Evolutionary conservation across 2,888 invertebrate genomes (phyloP).

Genomic region (Synergus gifuensis): DNA sequence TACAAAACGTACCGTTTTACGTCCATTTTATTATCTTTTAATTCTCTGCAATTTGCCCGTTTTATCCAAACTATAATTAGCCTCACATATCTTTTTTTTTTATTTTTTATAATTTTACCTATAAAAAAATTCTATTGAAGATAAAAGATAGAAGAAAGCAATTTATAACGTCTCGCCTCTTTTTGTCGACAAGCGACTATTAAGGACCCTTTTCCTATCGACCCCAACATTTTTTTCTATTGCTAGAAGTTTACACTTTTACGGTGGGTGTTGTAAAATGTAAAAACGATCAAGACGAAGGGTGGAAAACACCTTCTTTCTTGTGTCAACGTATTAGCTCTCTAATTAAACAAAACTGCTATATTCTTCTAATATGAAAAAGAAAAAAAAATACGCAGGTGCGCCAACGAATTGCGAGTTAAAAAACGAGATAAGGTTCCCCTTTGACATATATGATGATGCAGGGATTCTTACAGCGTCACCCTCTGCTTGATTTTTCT

Average conservation of each 20-base stretch:
- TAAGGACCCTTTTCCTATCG: slow-evolving; percentile 12
- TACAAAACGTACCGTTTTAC: slow-evolving; percentile 44
- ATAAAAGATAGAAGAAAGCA: slow-evolving; percentile 27
- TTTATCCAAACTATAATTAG: slow-evolving; percentile 42
- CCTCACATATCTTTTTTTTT: slow-evolving; percentile 40
- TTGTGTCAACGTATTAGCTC: slow-evolving; percentile 58
- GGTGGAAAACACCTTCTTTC: slow-evolving; percentile 20
- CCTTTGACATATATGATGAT: slow-evolving; percentile 71
- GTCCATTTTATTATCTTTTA: slow-evolving; percentile 28
- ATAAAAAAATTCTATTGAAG: slow-evolving; percentile 43
- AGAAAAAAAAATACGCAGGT: slow-evolving; percentile 58
- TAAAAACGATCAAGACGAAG: slow-evolving; percentile 12
- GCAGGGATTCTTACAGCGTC: slow-evolving; percentile 65
- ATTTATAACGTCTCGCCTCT: slow-evolving; percentile 41
- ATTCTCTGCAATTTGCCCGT: neutral
- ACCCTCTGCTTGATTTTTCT: slow-evolving; percentile 59
- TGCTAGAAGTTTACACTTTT: neutral
- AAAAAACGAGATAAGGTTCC: slow-evolving; percentile 48
- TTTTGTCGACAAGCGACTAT: slow-evolving; percentile 44
- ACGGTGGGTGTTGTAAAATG: slow-evolving; percentile 31
- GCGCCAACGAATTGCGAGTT: slow-evolving; percentile 52
- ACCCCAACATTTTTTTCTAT: slow-evolving; percentile 11
- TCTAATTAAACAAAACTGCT: slow-evolving; percentile 66
- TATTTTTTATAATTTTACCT: slow-evolving; percentile 25
- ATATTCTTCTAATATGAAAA: slow-evolving; percentile 55